Base-by-base conservation (phyloP, 2,113 vertebrate species). In the Dipodomys ordii region DNA sequence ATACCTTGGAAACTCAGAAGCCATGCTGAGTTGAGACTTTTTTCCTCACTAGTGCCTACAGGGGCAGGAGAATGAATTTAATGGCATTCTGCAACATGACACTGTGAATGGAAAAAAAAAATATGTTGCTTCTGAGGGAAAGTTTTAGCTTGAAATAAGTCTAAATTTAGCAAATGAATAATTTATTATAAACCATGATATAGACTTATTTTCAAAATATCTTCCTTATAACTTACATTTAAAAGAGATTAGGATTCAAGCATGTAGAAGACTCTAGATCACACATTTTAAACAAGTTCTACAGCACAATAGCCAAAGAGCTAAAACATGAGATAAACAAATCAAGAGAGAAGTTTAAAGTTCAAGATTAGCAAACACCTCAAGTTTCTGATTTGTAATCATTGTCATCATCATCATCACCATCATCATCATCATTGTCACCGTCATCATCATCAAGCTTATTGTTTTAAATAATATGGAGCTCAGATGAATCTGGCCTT, bases 191-290 rank as follows among this genome's bases (percentile, higher is more conserved):
- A 18, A 74, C 5, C 28, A 87, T 1, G 72, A 69, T 74, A 60
- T 7, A 76, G 35, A 35, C 83, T 84, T 84, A 69, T 91, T 96
- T 92, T 78, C 20, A 65, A 72, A 88, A 27, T 86, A 78, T 35
- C 7, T 39, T 94, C 72, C 32, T 67, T 49, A 46, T 64, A 93
- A 68, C 74, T 83, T 90, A 62, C 15, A 65, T 91, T 81, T 76
- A 49, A 67, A 32, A 32, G 16, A 46, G 4, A 83, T 69, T 74
- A 92, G 46, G 10, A 15, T 83, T 96, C 32, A 90, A 68, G 28
- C 20, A 83, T 83, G n/a, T 74, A 74, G 73, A 49, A 83, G 1
- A 35, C 10, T 77, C 2, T 53, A 73, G 64, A 82, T 27, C 2
- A 7, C 86, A 64, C 57, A 44, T 5, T 79, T 87, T 57, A 79